Evolutionary conservation across 2,888 invertebrate genomes (phyloP).

Genomic region (Rhogogaster chlorosoma): DNA sequence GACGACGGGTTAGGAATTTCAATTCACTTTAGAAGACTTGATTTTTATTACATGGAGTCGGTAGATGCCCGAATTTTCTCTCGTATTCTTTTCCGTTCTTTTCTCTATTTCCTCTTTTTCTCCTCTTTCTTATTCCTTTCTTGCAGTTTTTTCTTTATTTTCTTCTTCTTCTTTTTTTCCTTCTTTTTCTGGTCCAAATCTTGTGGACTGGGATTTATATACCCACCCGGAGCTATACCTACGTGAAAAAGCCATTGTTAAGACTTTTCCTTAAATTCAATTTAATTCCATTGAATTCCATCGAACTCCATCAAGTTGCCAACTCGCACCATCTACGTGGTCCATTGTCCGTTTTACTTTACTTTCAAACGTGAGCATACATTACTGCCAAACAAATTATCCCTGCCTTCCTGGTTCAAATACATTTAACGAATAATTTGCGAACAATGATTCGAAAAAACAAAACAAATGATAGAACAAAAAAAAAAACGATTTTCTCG

Average conservation of each 20-base stretch:
- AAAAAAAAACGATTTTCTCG: background rate
- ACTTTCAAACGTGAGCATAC: background rate
- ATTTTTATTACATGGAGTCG: background rate
- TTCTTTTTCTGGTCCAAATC: constrained; percentile 15
- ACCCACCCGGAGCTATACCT: background rate
- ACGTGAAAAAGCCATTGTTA: constrained; percentile 31
- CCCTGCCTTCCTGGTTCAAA: background rate
- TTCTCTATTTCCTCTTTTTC: background rate
- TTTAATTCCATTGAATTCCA: constrained; percentile 41
- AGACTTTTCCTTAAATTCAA: constrained; percentile 40
- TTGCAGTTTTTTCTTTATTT: background rate
- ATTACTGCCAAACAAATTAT: background rate
- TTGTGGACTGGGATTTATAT: background rate
- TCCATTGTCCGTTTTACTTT: background rate
- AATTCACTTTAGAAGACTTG: constrained; percentile 25
- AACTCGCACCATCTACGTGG: constrained; percentile 27
- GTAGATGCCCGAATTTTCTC: background rate
- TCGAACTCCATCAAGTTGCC: constrained; percentile 36
- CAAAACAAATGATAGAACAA: no score
- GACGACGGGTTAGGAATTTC: constrained; percentile 5
- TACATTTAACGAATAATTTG: background rate
- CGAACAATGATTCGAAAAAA: background rate
- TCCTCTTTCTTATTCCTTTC: background rate
- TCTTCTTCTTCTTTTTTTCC: background rate
- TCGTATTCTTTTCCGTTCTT: background rate